A percentile compares a stretch with the other conserved stretches of the same genome.
phyloP scores from a whole-genome alignment of 2,888 invertebrate genomes.

The Dasysyrphus tricinctus region DNA sequence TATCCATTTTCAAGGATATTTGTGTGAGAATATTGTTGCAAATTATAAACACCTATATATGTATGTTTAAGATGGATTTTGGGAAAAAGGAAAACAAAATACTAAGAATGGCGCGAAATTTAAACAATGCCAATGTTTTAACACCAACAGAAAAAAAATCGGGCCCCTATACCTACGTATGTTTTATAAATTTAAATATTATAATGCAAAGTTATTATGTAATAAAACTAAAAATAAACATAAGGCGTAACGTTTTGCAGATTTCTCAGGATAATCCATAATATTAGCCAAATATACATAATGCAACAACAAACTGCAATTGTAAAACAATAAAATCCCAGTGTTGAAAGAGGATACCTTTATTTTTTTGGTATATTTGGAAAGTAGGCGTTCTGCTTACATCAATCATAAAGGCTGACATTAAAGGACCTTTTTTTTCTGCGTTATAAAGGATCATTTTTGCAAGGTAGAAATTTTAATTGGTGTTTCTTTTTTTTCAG shows the following conservation, averaged over 20 bases:
- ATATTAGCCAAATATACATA: constrained; percentile 60
- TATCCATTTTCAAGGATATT: constrained; percentile 34
- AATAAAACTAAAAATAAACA: constrained; percentile 74
- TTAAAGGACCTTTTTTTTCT: constrained; percentile 46
- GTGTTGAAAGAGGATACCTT: background rate
- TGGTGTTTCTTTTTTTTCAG: background rate
- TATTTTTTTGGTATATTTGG: constrained; percentile 46
- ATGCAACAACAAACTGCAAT: constrained; percentile 34
- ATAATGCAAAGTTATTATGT: constrained; percentile 23
- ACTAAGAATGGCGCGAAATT: constrained; percentile 61
- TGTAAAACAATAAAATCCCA: constrained; percentile 49
- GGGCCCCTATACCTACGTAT: background rate
- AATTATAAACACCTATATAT: constrained; percentile 26
- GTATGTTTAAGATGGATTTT: no score
- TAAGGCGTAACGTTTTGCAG: constrained; percentile 70
- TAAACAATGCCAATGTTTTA: constrained; percentile 24
- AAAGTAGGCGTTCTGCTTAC: constrained; percentile 75
- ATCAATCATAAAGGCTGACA: constrained; percentile 67
- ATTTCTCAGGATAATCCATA: constrained; percentile 70
- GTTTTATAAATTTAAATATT: background rate
- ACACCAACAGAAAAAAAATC: background rate
- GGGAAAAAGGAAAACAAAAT: constrained; percentile 5
- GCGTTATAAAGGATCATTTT: constrained; percentile 5
- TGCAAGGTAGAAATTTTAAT: constrained; percentile 32
- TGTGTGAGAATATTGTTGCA: constrained; percentile 34